A percentile compares a stretch with the other conserved stretches of the same genome.
These are phyloP conservation scores for Sesamia nonagrioides DNA, from an alignment of 1,140 invertebrate species.

Conservation along the genomic window DNA sequence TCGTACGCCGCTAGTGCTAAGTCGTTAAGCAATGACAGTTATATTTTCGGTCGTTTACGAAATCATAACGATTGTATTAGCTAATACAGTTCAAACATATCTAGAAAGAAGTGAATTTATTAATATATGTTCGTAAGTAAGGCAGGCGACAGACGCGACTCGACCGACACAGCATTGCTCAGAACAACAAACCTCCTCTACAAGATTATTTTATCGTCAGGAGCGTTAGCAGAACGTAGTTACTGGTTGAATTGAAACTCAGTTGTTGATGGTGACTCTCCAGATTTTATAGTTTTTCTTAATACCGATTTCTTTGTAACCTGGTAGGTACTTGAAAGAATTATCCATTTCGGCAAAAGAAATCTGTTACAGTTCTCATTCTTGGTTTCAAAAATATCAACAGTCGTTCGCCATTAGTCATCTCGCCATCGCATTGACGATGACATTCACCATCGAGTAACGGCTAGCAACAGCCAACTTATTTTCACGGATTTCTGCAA, in stretches of 20 bases:
- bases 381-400: too few species aligned
- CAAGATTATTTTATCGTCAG: not conserved
- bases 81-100: constrained; percentile 74
- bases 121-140: constrained; percentile 60
- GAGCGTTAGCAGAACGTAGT: not conserved
- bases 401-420: too few species aligned
- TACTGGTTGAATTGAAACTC: not conserved
- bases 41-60: constrained; percentile 46
- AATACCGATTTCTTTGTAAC: too few species aligned
- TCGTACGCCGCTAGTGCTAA: not conserved
- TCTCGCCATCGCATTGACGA: too few species aligned
- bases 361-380: too few species aligned
- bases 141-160: constrained; percentile 34
- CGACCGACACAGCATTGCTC: not conserved
- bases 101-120: constrained; percentile 72
- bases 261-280: not conserved
- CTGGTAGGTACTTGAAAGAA: too few species aligned
- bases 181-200: constrained; percentile 23
- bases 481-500: too few species aligned
- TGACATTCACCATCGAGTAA: too few species aligned
- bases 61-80: constrained; percentile 51
- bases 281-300: too few species aligned
- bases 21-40: constrained; percentile 50
- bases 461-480: too few species aligned
- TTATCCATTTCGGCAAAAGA: too few species aligned